Evolutionary conservation across 2,113 vertebrate species (phyloP), one percentile per base, ranked within the genome.

Genomic region (Megaptera novaeangliae): DNA sequence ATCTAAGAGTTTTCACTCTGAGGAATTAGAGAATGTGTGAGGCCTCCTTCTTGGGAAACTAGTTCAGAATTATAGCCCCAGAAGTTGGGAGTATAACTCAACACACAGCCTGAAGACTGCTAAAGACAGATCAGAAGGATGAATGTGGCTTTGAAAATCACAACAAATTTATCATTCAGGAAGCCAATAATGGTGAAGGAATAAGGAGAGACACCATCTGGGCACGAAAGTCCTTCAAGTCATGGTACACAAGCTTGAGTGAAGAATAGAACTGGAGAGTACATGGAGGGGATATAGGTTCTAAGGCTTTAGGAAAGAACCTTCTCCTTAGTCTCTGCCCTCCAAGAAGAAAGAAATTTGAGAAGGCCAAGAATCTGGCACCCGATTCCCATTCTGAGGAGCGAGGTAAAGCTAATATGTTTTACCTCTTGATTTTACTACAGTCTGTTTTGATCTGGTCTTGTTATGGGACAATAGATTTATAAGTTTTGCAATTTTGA

Each of bases 301-400:
- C 6, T 0, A 1, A 0, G 8, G 18, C 0, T 25, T 64, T 8
- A 52, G 13, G 13, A 8, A 44, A 49, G 36, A 82, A 77, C 0
- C 1, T 72, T 93, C 25, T 34, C 25, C 8, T 31, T 25, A 25
- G 39, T 10, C 6, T 61, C 23, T 44, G 31, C 4, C 55, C 7
- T 68, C 63, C 3, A 39, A 69, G 41, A 71, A 91, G 44, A 93
- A 81, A 75, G 57, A 61, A 4, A 12, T 8, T 41, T 46, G 6
- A 55, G 34, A 72, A 96, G n/a, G 2, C 44, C 55, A 7, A 6
- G 14, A 44, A 34, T 44, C 18, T 44, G 7, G 6, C 5, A 34
- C 14, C 9, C 9, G 8, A 75, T 46, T 46, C 6, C 34, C 15
- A 18, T 36, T 59, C 29, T 83, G 34, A 92, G 13, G 9, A 59